Evolutionary conservation across 2,888 invertebrate species (phyloP).

Genomic region (Morpho helenor): DNA sequence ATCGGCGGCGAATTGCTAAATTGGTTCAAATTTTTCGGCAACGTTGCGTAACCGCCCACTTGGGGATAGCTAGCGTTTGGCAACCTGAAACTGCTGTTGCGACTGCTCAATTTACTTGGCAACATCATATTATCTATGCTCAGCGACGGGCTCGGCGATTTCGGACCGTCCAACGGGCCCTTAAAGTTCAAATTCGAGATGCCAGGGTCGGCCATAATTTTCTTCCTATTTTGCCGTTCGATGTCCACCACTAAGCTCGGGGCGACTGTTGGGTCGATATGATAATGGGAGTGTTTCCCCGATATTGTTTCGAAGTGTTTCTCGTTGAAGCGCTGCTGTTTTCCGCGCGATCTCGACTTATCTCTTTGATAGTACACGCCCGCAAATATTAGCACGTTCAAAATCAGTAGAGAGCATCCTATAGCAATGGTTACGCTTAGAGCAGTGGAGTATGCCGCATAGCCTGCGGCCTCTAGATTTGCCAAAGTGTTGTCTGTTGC

Average conservation of each 20-base stretch:
- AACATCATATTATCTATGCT: conserved; percentile 77
- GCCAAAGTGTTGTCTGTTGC: conserved; percentile 86
- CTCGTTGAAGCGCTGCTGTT: conserved; percentile 85
- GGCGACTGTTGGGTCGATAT: conserved; percentile 86
- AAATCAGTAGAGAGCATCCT: conserved; percentile 88
- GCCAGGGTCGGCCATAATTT: conserved; percentile 74
- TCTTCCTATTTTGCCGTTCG: conserved; percentile 78
- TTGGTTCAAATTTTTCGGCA: conserved; percentile 81
- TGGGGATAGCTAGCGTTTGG: conserved; percentile 69
- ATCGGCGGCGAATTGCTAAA: conserved; percentile 71
- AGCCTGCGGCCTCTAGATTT: conserved; percentile 88
- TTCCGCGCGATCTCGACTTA: conserved; percentile 84
- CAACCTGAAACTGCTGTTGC: conserved; percentile 68
- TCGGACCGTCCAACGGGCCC: conserved; percentile 75
- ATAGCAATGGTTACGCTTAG: conserved; percentile 89
- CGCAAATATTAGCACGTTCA: conserved; percentile 91
- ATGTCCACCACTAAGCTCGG: conserved; percentile 91
- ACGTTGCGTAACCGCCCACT: conserved; percentile 73
- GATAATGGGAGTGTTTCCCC: conserved; percentile 88
- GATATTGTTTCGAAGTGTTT: conserved; percentile 87
- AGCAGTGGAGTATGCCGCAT: conserved; percentile 87
- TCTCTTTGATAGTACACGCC: conserved; percentile 91
- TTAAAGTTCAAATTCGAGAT: conserved; percentile 78
- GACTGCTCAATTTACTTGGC: conserved; percentile 74
- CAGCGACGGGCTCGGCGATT: conserved; percentile 81